Base-by-base conservation (phyloP, 2,888 invertebrate species). In the Plebejus anna region DNA sequence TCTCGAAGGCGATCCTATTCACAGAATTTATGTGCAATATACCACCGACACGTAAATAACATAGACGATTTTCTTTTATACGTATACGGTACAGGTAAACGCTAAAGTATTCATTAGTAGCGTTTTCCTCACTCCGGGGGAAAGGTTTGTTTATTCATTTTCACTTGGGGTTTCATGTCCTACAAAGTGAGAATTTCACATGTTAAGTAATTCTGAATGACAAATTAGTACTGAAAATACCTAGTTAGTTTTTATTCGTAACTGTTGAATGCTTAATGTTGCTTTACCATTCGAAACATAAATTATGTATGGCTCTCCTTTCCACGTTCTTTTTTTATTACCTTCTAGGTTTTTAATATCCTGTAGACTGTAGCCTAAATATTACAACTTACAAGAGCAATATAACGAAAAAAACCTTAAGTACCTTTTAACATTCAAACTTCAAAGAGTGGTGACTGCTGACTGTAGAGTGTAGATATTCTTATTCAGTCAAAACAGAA, bases 1-100 rank as follows among this genome's bases (percentile, higher is more conserved):
- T 81, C 75, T 82, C 80, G 79, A 80, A 77, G 51, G 78, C 78
- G 78, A 77, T 79, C 79, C 77, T 76, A 77, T 81, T 80, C 78
- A 76, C 78, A 78, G 78, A 78, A 79, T 79, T 79, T 78, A 78
- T 76, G 78, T 77, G 78, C 79, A 78, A 80, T 75, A 76, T 75
- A 76, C 76, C 71, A 77, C 77, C 70, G 47, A 78, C 28, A 78
- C 70, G 73, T 51, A 61, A 51, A 51, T 11, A 47, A 72, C 28
- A 72, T 16, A 13, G 4, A 22, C 16, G 32, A 16, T 73, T 73
- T 71, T 47, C 42, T 72, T 72, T 72, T 47, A 38, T 6, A 71
- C 47, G n/a, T 42, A 6, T 42, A 42, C 5, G 42, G 16, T 7
- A 42, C 32, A 36, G 36, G 42, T 71, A 71, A 38, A 22, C 71